Base-by-base conservation (phyloP, 2,888 invertebrate genomes). In the Melieria omissa region DNA sequence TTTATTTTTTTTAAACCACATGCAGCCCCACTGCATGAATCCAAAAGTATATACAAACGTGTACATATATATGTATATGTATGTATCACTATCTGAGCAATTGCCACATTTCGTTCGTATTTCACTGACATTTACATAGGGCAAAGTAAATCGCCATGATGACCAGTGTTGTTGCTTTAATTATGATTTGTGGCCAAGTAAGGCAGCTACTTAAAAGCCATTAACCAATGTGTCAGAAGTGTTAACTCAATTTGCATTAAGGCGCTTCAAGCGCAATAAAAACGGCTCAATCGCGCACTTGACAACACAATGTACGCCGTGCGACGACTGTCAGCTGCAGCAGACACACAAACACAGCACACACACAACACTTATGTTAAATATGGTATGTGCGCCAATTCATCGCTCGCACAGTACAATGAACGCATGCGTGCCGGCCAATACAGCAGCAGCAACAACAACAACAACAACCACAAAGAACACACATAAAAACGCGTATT, bases 191-290 rank as follows among this genome's bases (percentile, higher is more conserved):
- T 58, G 57, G 46, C 60, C 65, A 65, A 46, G 46, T 29, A 44
- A 42, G 49, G 60, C 16, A 49, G 16, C 10, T 60, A 60, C 45
- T 45, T 45, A 47, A 65, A 65, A 65, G 16, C 41, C 44, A 55
- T 65, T 55, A 45, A 14, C 45, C 45, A 45, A 4, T 47, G 45
- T 58, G 49, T 60, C 47, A 47, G 60, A 49, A 55, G 44, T 67
- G 67, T 49, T 67, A 14, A 67, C 60, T 60, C 49, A 49, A 67
- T 67, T 67, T 67, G 49, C 67, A 67, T 67, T 66, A 66, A 66
- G 45, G 45, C 47, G 47, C 47, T 47, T 58, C 41, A 66, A 66
- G 47, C 42, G 66, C 57, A 58, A 41, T 14, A 58, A 42, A 49
- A 60, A 60, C 49, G 44, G 9, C 42, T 44, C 57, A 49, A 41